Conservation (phyloP, 2,797 vertebrate genomes). For the Macropodus opercularis region DNA sequence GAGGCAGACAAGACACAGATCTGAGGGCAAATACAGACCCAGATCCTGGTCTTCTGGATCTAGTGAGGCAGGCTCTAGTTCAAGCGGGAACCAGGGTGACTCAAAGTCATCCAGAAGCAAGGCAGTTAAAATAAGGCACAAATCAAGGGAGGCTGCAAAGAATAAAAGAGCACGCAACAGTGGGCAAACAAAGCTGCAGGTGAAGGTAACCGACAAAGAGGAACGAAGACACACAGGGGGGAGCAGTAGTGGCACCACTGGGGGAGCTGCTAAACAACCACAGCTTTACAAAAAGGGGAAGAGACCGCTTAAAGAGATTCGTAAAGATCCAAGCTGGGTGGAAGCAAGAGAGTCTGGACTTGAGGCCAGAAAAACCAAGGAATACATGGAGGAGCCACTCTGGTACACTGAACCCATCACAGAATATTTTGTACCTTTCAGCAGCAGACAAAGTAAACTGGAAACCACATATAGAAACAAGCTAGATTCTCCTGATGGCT, state of each 20-base stretch:
- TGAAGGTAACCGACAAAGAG: conserved; percentile 86
- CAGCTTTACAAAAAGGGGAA: conserved; percentile 93
- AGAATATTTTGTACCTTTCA: conserved; percentile 94
- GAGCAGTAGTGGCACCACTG: conserved; percentile 78
- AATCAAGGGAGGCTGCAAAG: conserved; percentile 87
- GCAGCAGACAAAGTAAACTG: conserved; percentile 94
- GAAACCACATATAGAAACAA: conserved; percentile 96
- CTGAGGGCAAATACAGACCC: conserved; percentile 90
- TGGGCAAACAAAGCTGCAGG: conserved; percentile 86
- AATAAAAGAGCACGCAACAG: conserved; percentile 87
- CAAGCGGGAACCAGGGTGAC: conserved; percentile 92
- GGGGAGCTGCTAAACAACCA: conserved; percentile 82
- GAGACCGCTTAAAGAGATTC: conserved; percentile 88
- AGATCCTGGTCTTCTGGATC: conserved; percentile 98
- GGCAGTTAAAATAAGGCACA: conserved; percentile 89
- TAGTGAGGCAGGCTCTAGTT: conserved; percentile 96
- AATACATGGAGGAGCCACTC: conserved; percentile 97
- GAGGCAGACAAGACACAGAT: conserved; percentile 89
- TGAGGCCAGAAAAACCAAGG: conserved; percentile 87
- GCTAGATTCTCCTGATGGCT: conserved; percentile 79
- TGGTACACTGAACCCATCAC: conserved; percentile 99
- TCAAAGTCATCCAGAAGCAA: conserved; percentile 83
- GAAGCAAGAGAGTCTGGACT: conserved; percentile 84
- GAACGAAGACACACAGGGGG: conserved; percentile 82
- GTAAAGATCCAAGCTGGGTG: conserved; percentile 84